Conservation (phyloP, 2,888 invertebrate genomes). For the Scaptomyza polygonia region DNA sequence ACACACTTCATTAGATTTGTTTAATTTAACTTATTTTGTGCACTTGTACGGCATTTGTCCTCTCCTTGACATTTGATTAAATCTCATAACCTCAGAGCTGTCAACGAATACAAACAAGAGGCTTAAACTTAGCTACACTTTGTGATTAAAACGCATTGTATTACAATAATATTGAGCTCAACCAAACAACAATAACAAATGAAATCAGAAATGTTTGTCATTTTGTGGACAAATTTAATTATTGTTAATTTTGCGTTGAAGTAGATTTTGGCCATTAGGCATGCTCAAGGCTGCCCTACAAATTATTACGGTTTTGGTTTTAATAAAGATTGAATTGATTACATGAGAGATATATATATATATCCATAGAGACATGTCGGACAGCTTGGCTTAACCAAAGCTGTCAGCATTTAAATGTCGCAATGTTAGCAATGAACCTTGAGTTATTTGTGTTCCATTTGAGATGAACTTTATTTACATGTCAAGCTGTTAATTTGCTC, state of each 20-base stretch:
- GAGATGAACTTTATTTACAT: not conserved
- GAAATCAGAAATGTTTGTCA: constrained; percentile 12
- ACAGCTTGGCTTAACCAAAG: constrained; percentile 14
- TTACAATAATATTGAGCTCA: constrained; percentile 29
- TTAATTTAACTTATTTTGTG: constrained; percentile 74
- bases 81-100: constrained; percentile 38
- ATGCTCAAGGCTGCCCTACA: not conserved
- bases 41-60: constrained; percentile 39
- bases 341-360: not conserved
- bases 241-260: constrained; percentile 17
- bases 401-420: not conserved
- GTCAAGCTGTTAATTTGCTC: not conserved
- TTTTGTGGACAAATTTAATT: constrained; percentile 29
- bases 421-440: not conserved
- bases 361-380: not conserved
- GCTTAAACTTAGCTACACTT: constrained; percentile 32
- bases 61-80: constrained; percentile 53
- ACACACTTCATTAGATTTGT: constrained; percentile 74
- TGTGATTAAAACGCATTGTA: constrained; percentile 28
- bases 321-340: constrained; percentile 11
- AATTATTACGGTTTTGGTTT: too few relatives aligned
- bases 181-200: constrained; percentile 3
- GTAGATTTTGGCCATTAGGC: not conserved
- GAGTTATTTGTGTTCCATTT: not conserved
- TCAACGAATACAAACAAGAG: constrained; percentile 18